Evolutionary conservation across 2,797 vertebrate species (phyloP).

Genomic region (Sebastes flavidus): DNA sequence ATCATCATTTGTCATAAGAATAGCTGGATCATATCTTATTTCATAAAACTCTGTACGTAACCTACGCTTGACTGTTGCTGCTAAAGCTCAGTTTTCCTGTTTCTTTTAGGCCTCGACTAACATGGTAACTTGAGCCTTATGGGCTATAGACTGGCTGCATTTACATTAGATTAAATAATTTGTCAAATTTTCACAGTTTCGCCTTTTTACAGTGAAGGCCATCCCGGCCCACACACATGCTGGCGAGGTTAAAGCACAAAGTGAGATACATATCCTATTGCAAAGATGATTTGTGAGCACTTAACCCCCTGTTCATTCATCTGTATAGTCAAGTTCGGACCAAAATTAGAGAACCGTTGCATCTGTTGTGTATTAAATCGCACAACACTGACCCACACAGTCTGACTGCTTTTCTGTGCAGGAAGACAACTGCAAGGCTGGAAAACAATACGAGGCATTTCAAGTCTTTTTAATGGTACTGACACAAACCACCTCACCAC

Average conservation of each 20-base stretch:
- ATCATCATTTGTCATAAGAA: background rate
- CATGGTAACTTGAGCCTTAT: background rate
- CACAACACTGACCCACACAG: constrained; percentile 13
- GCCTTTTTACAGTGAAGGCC: constrained; percentile 21
- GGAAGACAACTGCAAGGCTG: constrained; percentile 2
- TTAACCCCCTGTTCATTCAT: constrained; percentile 1
- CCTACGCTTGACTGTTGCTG: background rate
- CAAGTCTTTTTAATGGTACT: constrained; percentile 15
- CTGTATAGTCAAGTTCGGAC: background rate
- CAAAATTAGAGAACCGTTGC: background rate
- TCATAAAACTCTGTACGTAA: background rate
- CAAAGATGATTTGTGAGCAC: constrained; percentile 22
- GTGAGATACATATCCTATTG: constrained; percentile 18
- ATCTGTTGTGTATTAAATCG: constrained; percentile 44
- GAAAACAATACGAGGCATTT: constrained; percentile 14
- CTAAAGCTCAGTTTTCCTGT: background rate
- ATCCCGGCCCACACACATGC: constrained; percentile 12
- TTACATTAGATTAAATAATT: constrained; percentile 32
- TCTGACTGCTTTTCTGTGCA: background rate
- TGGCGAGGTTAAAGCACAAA: background rate
- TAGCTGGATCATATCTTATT: background rate
- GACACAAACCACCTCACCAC: background rate
- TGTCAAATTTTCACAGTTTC: constrained; percentile 20
- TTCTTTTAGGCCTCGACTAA: background rate
- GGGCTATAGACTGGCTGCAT: background rate